A percentile compares a stretch with the other conserved stretches of the same genome.
These are phyloP conservation scores for Drosophila lacteicornis DNA, from an alignment of 1,140 invertebrate species.

Conservation along the genomic window DNA sequence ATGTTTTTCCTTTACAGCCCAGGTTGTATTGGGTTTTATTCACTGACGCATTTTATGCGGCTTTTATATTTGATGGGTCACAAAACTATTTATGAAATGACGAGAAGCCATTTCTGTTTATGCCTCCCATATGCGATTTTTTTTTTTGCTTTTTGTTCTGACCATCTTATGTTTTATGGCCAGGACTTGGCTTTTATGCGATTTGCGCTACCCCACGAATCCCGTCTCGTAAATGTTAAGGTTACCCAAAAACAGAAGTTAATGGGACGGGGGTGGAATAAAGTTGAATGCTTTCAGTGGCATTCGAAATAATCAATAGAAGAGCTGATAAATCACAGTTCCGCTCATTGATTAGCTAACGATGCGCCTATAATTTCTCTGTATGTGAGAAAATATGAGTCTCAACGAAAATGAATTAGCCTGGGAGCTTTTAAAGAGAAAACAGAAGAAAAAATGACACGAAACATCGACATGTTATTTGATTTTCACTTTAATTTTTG, in stretches of 20 bases:
- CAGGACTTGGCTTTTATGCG: constrained; percentile 65
- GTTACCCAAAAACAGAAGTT: constrained; percentile 28
- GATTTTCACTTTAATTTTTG: not conserved
- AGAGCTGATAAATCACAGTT: constrained; percentile 67
- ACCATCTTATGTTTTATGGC: constrained; percentile 58
- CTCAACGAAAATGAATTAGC: constrained; percentile 19
- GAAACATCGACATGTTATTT: not conserved
- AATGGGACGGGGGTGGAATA: constrained; percentile 19
- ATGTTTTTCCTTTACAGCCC: constrained; percentile 51
- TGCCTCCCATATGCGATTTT: constrained; percentile 24
- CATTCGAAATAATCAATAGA: constrained; percentile 73
- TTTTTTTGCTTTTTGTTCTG: constrained; percentile 48
- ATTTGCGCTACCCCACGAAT: constrained; percentile 2
- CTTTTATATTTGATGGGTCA: constrained; percentile 52
- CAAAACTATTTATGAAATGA: constrained; percentile 75
- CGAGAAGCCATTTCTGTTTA: constrained; percentile 28
- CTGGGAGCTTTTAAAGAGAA: not conserved
- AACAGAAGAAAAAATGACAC: not conserved
- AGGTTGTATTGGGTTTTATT: constrained; percentile 32
- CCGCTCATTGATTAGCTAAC: constrained; percentile 56
- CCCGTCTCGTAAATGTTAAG: constrained; percentile 58
- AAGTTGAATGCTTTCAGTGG: constrained; percentile 21
- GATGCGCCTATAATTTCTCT: constrained; percentile 46
- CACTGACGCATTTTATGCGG: constrained; percentile 51
- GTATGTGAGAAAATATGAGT: constrained; percentile 18